A percentile compares a stretch with the other conserved stretches of the same genome.
These are phyloP conservation scores for Fistularia tabacaria DNA, from an alignment of 2,797 vertebrate genomes.

Conservation along the genomic window DNA sequence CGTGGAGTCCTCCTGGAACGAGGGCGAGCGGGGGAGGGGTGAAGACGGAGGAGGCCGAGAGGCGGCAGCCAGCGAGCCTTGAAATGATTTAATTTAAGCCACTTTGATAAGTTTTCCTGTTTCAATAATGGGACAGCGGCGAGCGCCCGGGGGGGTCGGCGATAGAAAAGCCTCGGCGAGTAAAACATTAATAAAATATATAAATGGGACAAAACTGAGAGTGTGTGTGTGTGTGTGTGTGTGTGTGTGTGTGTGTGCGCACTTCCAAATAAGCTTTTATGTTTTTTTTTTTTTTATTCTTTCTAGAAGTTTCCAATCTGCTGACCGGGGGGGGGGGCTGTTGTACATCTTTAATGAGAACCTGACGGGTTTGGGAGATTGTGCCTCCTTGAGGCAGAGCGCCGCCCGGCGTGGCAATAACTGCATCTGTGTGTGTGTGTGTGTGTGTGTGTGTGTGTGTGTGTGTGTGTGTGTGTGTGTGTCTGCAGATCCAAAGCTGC, in stretches of 20 bases:
- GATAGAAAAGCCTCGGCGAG: constrained; percentile 29
- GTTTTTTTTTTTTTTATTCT: constrained; percentile 35
- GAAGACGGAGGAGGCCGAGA: constrained; percentile 59
- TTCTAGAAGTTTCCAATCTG: constrained; percentile 55
- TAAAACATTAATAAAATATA: constrained; percentile 9
- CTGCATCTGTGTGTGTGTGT: too few relatives aligned
- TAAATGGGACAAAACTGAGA: constrained; percentile 5
- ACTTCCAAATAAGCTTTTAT: constrained; percentile 32
- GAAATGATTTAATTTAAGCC: constrained; percentile 81
- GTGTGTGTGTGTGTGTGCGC: constrained; percentile 12
- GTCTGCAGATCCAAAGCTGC: too few relatives aligned
- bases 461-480: too few relatives aligned
- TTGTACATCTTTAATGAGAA: constrained; percentile 59
- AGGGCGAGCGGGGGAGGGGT: constrained; percentile 65
- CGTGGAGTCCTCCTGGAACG: constrained; percentile 51
- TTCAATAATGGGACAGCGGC: constrained; percentile 54
- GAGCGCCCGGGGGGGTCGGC: constrained; percentile 45
- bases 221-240: constrained; percentile 8
- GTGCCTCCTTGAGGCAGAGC: constrained; percentile 19
- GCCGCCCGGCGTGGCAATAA: too few relatives aligned
- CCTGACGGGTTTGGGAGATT: neutral
- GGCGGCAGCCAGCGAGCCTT: constrained; percentile 68
- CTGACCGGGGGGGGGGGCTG: constrained; percentile 25
- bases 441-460: too few relatives aligned
- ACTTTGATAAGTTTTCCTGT: constrained; percentile 79